Base-by-base conservation (phyloP, 2,797 vertebrate species). In the Anguilla obscura region DNA sequence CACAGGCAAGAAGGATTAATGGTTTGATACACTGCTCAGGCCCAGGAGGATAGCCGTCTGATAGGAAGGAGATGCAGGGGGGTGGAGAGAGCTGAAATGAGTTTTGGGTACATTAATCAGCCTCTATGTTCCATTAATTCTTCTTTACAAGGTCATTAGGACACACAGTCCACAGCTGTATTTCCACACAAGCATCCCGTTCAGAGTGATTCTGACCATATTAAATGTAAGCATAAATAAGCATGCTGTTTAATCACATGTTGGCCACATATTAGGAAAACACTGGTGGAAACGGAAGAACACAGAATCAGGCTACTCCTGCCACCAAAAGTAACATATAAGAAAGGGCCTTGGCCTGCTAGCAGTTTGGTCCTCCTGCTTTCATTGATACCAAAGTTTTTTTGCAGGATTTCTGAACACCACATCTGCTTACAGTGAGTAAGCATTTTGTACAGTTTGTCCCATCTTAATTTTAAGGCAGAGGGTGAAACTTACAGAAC, bases 111-210 rank as follows among this genome's bases (percentile, higher is more conserved):
- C 74, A 76, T 76, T 40, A 76, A 76, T 76, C 74, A 76, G 33
- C 36, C 36, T 76, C 33, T 40, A 76, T 33, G 18, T 76, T 76
- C 74, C 74, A 76, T 76, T 76, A 76, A 40, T 76, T 40, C 74
- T 76, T 33, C 74, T 40, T 76, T 40, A 76, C 74, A 76, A 76
- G 74, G 74, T 76, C 74, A 76, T 76, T 36, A 36, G 33, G 74
- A 76, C 30, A 45, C 30, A 40, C 9, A 18, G 14, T 76, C 9
- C 36, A 40, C 33, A 76, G 14, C 36, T 3, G 74, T 40, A 16
- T 76, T 76, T 36, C 74, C 74, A 40, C 33, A 21, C 14, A 76
- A 76, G 74, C 9, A 76, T 76, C 74, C 40, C 14, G 3, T 76
- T 33, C 74, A 40, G 74, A 40, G 33, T 21, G 16, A 40, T 14